Evolutionary conservation across 2,888 invertebrate genomes (phyloP), one percentile per base, ranked within the genome.

Genomic region (Falcaria lacertinaria): DNA sequence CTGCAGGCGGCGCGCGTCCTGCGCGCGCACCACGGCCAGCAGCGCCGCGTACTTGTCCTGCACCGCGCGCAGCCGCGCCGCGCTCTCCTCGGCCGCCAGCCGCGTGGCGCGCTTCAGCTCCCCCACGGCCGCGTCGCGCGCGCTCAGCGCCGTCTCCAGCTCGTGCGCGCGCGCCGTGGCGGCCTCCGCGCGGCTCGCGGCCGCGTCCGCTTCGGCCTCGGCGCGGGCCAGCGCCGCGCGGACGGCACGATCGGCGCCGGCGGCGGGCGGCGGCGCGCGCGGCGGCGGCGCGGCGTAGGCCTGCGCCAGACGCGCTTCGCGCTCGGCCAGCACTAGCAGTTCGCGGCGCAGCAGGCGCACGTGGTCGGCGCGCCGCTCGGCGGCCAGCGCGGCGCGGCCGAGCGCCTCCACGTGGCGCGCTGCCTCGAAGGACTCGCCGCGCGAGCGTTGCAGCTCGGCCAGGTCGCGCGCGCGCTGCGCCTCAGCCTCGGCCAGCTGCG

Each of bases 31-130:
- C 43, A 91, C 88, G 44, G 90, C 84, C 64, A 90, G 79, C 60
- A 92, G 88, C 50, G 91, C 88, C 52, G 82, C 73, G 74, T 92
- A 92, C 73, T 92, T 92, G 58, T 91, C 91, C 55, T 89, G 90
- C 47, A 91, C 78, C 8, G 91, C 91, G 50, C 89, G 89, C 55
- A 91, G 60, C 57, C 91, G 85, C 60, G 91, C 90, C 61, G 90
- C 88, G 64, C 91, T 91, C 65, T 93, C 93, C 56, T 93, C 93
- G 47, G 92, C 85, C 36, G 83, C 77, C 47, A 78, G 80, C 89
- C 52, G 78, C 68, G 56, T 91, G 71, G 56, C 91, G 79, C 61
- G 88, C 82, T 67, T 83, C 63, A 77, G 64, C 67, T 75, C 76
- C 13, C 91, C 78, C 51, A 92, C 85, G 34, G 82, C 76, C 51